phyloP scores from a whole-genome alignment of 1,140 invertebrate species.

The Amphibalanus amphitrite region DNA sequence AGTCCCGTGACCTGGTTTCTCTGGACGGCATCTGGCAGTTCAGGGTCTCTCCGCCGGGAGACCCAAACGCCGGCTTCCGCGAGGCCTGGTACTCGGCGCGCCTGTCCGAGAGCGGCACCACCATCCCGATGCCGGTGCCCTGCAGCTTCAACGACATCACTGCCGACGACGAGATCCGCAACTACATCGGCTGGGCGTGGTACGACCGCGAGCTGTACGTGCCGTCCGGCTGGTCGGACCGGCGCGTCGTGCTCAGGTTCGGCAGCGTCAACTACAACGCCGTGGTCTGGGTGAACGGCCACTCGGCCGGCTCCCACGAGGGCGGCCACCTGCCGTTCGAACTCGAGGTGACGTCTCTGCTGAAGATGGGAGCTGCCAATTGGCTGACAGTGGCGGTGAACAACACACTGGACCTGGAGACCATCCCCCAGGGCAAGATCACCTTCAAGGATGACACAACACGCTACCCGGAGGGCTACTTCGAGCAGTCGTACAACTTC shows the following conservation, averaged over 20 bases:
- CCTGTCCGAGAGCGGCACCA: constrained; percentile 28
- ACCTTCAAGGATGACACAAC: constrained; percentile 21
- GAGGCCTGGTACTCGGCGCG: constrained; percentile 56
- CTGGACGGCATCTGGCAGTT: constrained; percentile 86
- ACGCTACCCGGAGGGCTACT: constrained; percentile 45
- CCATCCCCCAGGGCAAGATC: constrained; percentile 56
- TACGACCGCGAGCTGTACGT: constrained; percentile 67
- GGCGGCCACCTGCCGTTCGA: constrained; percentile 94
- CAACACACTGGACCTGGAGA: constrained; percentile 64
- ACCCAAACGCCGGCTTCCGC: constrained; percentile 50
- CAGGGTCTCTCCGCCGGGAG: constrained; percentile 38
- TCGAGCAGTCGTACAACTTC: constrained; percentile 64
- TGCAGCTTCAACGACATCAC: constrained; percentile 92
- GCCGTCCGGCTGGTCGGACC: constrained; percentile 46
- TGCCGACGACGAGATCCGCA: constrained; percentile 52
- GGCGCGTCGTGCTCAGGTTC: constrained; percentile 38
- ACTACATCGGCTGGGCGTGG: constrained; percentile 89
- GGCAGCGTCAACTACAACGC: constrained; percentile 33
- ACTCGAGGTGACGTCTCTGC: constrained; percentile 25
- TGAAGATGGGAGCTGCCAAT: constrained; percentile 33
- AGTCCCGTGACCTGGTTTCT: constrained; percentile 29
- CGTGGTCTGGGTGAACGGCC: constrained; percentile 64
- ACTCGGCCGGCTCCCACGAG: constrained; percentile 51
- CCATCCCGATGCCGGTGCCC: constrained; percentile 80
- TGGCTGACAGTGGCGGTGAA: constrained; percentile 89